Evolutionary conservation across 2,113 vertebrate species (phyloP).

Genomic region (Corydoras maculifer): DNA sequence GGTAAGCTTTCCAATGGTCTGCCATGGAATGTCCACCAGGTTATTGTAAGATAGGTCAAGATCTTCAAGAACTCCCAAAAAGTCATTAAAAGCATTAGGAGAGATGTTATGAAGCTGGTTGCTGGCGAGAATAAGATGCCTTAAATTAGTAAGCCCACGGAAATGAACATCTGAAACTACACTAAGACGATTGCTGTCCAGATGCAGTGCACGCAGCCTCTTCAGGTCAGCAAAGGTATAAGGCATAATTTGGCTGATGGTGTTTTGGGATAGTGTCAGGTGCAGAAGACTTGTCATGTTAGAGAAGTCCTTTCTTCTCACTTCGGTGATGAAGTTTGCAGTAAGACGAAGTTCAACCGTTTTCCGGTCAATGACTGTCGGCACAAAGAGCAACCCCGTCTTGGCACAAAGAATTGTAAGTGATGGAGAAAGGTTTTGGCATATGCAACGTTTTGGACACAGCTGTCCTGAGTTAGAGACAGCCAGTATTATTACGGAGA

Average conservation of each 20-base stretch:
- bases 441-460: constrained; percentile 88
- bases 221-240: constrained; percentile 82
- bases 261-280: constrained; percentile 82
- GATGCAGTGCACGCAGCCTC: constrained; percentile 81
- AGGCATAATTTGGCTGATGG: constrained; percentile 89
- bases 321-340: constrained; percentile 88
- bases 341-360: constrained; percentile 87
- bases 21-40: constrained; percentile 80
- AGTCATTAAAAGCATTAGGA: constrained; percentile 79
- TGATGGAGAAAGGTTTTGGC: constrained; percentile 85
- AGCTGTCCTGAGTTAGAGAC: constrained; percentile 64
- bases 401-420: constrained; percentile 90
- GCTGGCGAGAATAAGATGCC: constrained; percentile 87
- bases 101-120: constrained; percentile 85
- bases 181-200: constrained; percentile 86
- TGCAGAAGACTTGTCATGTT: constrained; percentile 92
- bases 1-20: constrained; percentile 73
- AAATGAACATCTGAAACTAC: constrained; percentile 78
- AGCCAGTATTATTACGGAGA: constrained; percentile 71
- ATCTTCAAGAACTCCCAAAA: constrained; percentile 82
- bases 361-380: constrained; percentile 78
- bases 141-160: constrained; percentile 79
- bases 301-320: constrained; percentile 78
- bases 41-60: constrained; percentile 96
- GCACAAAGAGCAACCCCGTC: constrained; percentile 90